Percentiles rank a stretch among this genome's conserved stretches.
phyloP scores from a whole-genome alignment of 1,140 invertebrate species.

The Arctopsyche grandis region DNA sequence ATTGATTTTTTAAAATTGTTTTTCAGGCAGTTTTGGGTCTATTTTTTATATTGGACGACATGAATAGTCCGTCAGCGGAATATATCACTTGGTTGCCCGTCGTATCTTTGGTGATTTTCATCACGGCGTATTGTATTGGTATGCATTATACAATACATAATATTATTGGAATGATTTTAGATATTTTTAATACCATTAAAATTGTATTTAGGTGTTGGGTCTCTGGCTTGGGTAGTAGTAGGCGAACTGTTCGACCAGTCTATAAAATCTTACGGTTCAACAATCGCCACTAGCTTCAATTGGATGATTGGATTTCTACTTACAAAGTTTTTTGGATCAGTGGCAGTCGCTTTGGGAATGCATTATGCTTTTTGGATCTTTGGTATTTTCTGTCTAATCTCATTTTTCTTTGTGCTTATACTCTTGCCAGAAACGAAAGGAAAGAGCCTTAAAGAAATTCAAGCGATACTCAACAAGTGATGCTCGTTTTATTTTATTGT shows the following conservation, averaged over 20 bases:
- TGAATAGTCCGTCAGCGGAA: constrained; percentile 61
- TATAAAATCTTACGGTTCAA: constrained; percentile 78
- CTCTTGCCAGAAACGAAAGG: constrained; percentile 88
- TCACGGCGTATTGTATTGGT: constrained; percentile 72
- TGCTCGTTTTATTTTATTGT: no score
- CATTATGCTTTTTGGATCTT: constrained; percentile 85
- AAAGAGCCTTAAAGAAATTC: constrained; percentile 80
- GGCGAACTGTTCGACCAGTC: constrained; percentile 83
- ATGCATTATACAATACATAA: no score
- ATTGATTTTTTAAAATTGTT: constrained; percentile 42
- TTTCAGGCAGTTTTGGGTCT: constrained; percentile 69
- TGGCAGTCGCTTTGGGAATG: constrained; percentile 70
- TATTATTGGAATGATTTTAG: no score
- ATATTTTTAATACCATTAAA: no score
- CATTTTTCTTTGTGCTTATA: constrained; percentile 70
- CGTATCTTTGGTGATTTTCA: constrained; percentile 72
- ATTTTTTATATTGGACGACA: constrained; percentile 70
- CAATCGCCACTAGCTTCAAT: constrained; percentile 78
- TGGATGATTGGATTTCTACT: constrained; percentile 84
- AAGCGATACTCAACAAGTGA: constrained; percentile 62
- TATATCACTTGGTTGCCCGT: constrained; percentile 73
- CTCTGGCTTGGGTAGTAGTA: constrained; percentile 86
- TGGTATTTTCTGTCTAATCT: constrained; percentile 72
- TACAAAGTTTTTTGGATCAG: constrained; percentile 76
- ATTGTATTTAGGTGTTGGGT: constrained; percentile 81